Conservation (phyloP, 2,888 invertebrate genomes). For the Criorhina ranunculi region DNA sequence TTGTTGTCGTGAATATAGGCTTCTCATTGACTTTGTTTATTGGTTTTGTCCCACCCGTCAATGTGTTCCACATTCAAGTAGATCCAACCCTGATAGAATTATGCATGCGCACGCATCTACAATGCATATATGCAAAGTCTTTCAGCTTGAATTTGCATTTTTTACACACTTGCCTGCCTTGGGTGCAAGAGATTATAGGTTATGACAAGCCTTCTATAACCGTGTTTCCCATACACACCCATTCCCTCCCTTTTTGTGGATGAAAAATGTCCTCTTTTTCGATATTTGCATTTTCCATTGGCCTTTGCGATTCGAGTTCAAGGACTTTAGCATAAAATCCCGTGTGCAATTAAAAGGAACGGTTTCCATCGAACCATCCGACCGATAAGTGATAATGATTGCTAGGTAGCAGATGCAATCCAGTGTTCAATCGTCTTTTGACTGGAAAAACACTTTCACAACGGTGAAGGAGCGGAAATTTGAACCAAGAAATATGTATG, state of each 20-base stretch:
- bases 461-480: neutral
- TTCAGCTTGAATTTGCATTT: constrained; percentile 38
- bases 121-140: constrained; percentile 9
- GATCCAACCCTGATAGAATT: constrained; percentile 39
- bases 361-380: constrained; percentile 54
- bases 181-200: constrained; percentile 31
- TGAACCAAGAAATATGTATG: constrained; percentile 58
- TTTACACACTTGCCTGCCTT: constrained; percentile 25
- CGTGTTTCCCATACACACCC: constrained; percentile 25
- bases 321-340: constrained; percentile 42
- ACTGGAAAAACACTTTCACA: constrained; percentile 64
- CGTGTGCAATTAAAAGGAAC: constrained; percentile 65
- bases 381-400: constrained; percentile 64
- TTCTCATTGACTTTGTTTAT: no score
- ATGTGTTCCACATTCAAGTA: constrained; percentile 10
- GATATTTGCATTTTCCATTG: neutral
- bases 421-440: constrained; percentile 46
- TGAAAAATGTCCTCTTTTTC: constrained; percentile 40
- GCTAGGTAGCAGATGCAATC: constrained; percentile 31
- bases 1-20: no score
- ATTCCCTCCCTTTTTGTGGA: constrained; percentile 8
- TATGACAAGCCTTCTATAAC: constrained; percentile 36
- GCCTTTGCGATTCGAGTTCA: constrained; percentile 16
- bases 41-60: no score
- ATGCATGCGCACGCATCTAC: constrained; percentile 35